Conservation (phyloP, 2,888 invertebrate genomes). For the Rhagophthalmus giganteus region DNA sequence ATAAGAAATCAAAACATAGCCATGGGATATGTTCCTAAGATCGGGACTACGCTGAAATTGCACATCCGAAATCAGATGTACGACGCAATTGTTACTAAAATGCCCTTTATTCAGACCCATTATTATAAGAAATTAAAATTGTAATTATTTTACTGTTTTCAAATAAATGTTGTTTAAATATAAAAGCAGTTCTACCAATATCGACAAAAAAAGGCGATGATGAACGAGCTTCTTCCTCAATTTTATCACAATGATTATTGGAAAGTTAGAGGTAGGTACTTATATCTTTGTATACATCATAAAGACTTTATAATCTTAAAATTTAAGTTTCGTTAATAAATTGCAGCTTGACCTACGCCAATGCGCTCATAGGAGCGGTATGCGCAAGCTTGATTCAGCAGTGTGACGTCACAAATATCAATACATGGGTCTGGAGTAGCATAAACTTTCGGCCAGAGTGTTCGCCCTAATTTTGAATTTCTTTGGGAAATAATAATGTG, state of each 20-base stretch:
- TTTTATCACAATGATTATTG: too few relatives aligned
- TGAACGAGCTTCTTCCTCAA: too few relatives aligned
- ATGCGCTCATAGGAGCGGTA: conserved; percentile 33
- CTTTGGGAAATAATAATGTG: conserved; percentile 43
- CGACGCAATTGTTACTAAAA: conserved; percentile 78
- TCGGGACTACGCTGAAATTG: background rate
- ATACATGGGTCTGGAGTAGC: conserved; percentile 43
- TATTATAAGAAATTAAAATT: conserved; percentile 75
- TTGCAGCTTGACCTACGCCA: conserved; percentile 45
- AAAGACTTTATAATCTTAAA: too few relatives aligned
- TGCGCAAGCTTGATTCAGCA: conserved; percentile 50
- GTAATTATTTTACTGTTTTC: too few relatives aligned
- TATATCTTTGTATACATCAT: too few relatives aligned
- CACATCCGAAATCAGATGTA: conserved; percentile 81
- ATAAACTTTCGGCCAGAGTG: conserved; percentile 40
- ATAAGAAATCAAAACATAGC: conserved; percentile 62
- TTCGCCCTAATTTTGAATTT: conserved; percentile 43
- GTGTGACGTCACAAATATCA: conserved; percentile 53
- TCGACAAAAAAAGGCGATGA: too few relatives aligned
- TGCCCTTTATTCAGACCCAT: conserved; percentile 91
- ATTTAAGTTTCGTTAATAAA: conserved; percentile 25
- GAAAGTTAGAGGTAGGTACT: too few relatives aligned
- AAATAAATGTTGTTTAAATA: background rate
- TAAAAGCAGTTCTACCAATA: too few relatives aligned
- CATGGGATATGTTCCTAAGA: background rate